A percentile compares a stretch with the other conserved stretches of the same genome.
phyloP scores from a whole-genome alignment of 2,888 invertebrate species.

The Scotopteryx bipunctaria region DNA sequence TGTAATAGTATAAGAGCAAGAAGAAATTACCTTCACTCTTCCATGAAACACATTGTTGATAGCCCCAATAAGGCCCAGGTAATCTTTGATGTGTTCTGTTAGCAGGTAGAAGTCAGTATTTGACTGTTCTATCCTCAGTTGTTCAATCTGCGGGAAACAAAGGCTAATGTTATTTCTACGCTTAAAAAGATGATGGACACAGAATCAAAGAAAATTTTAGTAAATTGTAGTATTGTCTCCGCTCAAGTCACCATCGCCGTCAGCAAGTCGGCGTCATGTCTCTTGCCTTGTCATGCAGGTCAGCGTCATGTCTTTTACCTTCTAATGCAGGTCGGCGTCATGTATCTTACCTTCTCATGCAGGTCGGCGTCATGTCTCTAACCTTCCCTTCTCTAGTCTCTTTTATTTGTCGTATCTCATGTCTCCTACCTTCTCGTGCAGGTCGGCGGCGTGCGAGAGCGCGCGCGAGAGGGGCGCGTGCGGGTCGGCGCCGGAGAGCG shows the following conservation, averaged over 20 bases:
- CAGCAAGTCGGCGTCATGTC: too few relatives aligned
- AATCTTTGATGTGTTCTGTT: slow-evolving; percentile 97
- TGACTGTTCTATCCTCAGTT: slow-evolving; percentile 94
- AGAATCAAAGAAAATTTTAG: too few relatives aligned
- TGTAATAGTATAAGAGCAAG: neutral
- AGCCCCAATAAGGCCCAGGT: slow-evolving; percentile 94
- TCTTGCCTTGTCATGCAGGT: too few relatives aligned
- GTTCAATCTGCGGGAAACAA: slow-evolving; percentile 94
- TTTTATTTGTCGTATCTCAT: slow-evolving; percentile 86
- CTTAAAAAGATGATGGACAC: too few relatives aligned
- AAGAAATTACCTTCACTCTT: slow-evolving; percentile 84
- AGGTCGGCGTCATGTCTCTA: slow-evolving; percentile 92
- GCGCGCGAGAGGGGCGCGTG: slow-evolving; percentile 94
- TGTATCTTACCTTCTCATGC: slow-evolving; percentile 87
- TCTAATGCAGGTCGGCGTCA: too few relatives aligned
- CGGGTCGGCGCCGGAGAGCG: slow-evolving; percentile 95
- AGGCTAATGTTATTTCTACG: too few relatives aligned
- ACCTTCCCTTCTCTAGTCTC: neutral
- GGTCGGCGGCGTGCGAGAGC: slow-evolving; percentile 86
- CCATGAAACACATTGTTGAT: slow-evolving; percentile 93
- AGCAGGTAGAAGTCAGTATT: slow-evolving; percentile 97
- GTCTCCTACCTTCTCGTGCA: slow-evolving; percentile 77
- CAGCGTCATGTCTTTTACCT: too few relatives aligned
- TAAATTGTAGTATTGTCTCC: too few relatives aligned
- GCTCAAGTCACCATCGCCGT: too few relatives aligned